These are phyloP conservation scores for Neodiprion fabricii DNA, from an alignment of 1,140 invertebrate species.

Conservation along the genomic window DNA sequence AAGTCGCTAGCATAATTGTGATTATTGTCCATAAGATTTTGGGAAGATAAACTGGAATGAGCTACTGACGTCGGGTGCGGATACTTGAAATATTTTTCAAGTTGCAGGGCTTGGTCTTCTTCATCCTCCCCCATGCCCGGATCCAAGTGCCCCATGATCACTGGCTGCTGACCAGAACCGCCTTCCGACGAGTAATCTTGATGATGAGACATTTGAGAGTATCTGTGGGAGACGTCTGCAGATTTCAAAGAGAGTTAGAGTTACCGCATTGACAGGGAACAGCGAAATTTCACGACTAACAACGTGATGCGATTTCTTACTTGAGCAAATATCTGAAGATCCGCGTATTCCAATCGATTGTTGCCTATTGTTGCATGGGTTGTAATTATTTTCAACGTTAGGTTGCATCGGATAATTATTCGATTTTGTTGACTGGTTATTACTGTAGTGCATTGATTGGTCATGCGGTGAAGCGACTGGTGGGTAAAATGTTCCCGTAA, in stretches of 20 bases:
- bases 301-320: conserved; percentile 29
- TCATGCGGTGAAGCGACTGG: conserved; percentile 81
- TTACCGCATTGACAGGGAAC: too few relatives aligned
- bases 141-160: conserved; percentile 48
- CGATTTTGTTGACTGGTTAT: conserved; percentile 46
- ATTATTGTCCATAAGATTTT: conserved; percentile 59
- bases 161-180: conserved; percentile 40
- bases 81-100: conserved; percentile 64
- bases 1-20: conserved; percentile 62
- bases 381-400: conserved; percentile 51
- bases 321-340: conserved; percentile 47
- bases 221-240: conserved; percentile 51
- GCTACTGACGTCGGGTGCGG: conserved; percentile 48
- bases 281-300: too few relatives aligned
- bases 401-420: conserved; percentile 52
- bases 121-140: conserved; percentile 47
- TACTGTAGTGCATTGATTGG: conserved; percentile 60
- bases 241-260: neutral
- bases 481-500: conserved; percentile 86
- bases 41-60: conserved; percentile 50
- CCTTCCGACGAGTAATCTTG: conserved; percentile 53
- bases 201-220: conserved; percentile 52
- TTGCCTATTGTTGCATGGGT: conserved; percentile 50
- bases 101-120: conserved; percentile 53
- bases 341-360: conserved; percentile 49